Evolutionary conservation across 2,888 invertebrate species (phyloP).

Genomic region (Ennomos erosarius): DNA sequence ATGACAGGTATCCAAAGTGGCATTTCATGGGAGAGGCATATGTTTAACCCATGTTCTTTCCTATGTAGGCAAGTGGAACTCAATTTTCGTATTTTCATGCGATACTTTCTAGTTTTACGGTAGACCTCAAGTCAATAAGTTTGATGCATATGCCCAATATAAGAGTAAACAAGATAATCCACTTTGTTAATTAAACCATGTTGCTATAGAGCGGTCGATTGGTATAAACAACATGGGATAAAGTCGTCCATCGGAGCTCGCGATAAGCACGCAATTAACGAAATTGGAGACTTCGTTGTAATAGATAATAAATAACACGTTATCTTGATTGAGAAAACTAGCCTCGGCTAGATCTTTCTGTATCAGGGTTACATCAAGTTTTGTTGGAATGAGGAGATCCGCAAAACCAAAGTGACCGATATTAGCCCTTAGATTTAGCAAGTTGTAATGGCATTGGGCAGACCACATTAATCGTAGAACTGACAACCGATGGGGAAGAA

Average conservation of each 20-base stretch:
- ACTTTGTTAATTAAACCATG: conserved; percentile 15
- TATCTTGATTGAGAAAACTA: conserved; percentile 4
- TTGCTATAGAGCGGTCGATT: conserved; percentile 8
- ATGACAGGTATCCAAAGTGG: too few species aligned
- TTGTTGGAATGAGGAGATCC: too few species aligned
- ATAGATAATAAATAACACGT: conserved; percentile 10
- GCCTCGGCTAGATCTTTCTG: conserved; percentile 3
- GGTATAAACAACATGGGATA: conserved; percentile 16
- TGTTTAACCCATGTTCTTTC: too few species aligned
- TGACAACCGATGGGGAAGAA: too few species aligned
- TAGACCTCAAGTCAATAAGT: background rate
- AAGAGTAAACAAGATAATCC: conserved; percentile 11
- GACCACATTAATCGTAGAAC: too few species aligned
- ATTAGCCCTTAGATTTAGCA: too few species aligned
- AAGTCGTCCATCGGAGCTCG: conserved; percentile 4
- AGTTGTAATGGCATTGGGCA: too few species aligned
- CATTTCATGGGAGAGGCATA: too few species aligned
- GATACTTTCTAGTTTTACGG: too few species aligned
- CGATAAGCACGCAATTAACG: conserved; percentile 20
- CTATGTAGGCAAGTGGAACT: too few species aligned
- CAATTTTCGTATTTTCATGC: too few species aligned
- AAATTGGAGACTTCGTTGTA: conserved; percentile 12
- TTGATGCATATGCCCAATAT: conserved; percentile 6
- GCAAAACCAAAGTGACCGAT: too few species aligned
- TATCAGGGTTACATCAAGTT: background rate